Evolutionary conservation across 1,140 invertebrate genomes (phyloP), one percentile per base, ranked within the genome.

Genomic region (Solen grandis): DNA sequence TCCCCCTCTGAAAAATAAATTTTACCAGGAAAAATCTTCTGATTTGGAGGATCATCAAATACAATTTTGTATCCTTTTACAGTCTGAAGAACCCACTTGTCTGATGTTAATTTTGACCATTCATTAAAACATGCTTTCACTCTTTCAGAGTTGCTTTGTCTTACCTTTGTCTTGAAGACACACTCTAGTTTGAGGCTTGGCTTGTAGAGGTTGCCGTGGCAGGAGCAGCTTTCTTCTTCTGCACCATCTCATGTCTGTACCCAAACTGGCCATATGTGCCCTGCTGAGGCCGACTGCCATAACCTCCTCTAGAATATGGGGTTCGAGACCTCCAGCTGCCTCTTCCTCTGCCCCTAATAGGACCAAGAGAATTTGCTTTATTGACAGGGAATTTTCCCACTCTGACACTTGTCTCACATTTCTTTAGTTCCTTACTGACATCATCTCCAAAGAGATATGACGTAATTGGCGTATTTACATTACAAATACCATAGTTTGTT

Each of bases 261-360:
- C 52, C 41, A 54, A 70, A 54, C 29, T 70, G 66, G 13, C 36
- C n/a, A n/a, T n/a, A n/a, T n/a, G n/a, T n/a, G n/a, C n/a, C n/a
- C n/a, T n/a, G n/a, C n/a, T n/a, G n/a, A 29, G 25, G 46, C 2
- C 19, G 25, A 5, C 2, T 19, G n/a, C n/a, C n/a, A n/a, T n/a
- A n/a, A 2, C 66, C 50, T 19, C 46, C 41, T 27, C 38, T 31
- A 13, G 10, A 14, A 60, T 27, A 25, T 13, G 57, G 13, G 35
- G 8, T 19, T 33, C 35, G 55, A 0, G 66, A 50, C 29, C 2
- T 50, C 16, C 14, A n/a, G 8, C 46, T n/a, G 4, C 22, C 2
- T 1, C 1, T 10, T 19, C 3, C 5, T 36, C 35, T 63, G n/a
- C 66, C 46, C 29, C 65, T 69, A 2, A 69, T 69, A 5, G 66